A percentile compares a stretch with the other conserved stretches of the same genome.
These are phyloP conservation scores for Etheostoma perlongum DNA, from an alignment of 2,797 vertebrate genomes.

Conservation along the genomic window DNA sequence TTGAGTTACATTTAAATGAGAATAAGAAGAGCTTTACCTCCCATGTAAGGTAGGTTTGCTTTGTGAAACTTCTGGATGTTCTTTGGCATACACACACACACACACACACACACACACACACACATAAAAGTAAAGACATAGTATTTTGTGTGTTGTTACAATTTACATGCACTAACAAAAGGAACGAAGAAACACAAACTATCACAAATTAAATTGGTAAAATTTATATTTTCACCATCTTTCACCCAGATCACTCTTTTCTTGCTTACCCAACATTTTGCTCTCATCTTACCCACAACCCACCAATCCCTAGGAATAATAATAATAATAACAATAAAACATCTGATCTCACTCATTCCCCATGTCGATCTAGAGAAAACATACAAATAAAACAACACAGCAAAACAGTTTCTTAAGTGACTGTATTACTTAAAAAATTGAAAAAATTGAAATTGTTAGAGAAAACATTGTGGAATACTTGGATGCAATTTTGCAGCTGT, in stretches of 20 bases:
- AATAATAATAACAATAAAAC: neutral
- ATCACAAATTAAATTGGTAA: too few relatives aligned
- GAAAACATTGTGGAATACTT: too few relatives aligned
- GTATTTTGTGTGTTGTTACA: too few relatives aligned
- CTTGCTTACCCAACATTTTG: neutral
- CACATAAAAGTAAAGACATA: neutral
- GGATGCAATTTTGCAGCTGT: too few relatives aligned
- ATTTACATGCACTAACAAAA: too few relatives aligned
- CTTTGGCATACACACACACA: neutral
- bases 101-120: conserved; percentile 1
- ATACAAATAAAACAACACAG: neutral
- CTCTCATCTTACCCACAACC: neutral
- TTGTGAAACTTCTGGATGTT: conserved; percentile 28
- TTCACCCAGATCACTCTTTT: neutral
- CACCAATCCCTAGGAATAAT: neutral
- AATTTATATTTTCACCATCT: too few relatives aligned
- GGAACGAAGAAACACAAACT: too few relatives aligned
- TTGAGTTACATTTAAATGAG: conserved; percentile 45
- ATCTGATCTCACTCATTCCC: neutral
- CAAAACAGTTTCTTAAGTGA: too few relatives aligned
- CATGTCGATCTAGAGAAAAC: neutral
- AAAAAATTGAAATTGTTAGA: too few relatives aligned
- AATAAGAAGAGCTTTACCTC: conserved; percentile 57
- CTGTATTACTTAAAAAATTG: too few relatives aligned
- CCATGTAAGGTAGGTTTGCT: conserved; percentile 28